These are phyloP conservation scores for Patella vulgata DNA, from an alignment of 1,140 invertebrate species.

Conservation along the genomic window DNA sequence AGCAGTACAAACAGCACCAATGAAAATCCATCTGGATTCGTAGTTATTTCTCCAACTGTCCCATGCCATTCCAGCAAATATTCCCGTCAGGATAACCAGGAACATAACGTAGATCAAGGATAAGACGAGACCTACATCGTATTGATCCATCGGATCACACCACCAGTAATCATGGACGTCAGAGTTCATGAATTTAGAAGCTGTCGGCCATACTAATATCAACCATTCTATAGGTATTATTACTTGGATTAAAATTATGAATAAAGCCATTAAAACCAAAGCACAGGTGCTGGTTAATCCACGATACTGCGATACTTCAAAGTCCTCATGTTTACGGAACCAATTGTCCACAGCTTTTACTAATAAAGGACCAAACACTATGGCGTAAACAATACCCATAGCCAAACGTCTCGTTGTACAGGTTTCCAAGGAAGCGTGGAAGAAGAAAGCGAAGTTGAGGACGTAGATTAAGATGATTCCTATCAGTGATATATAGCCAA, in stretches of 20 bases:
- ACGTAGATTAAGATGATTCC: constrained; percentile 69
- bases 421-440: constrained; percentile 60
- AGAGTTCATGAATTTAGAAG: constrained; percentile 21
- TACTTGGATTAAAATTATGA: constrained; percentile 65
- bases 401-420: constrained; percentile 65
- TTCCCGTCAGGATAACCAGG: constrained; percentile 63
- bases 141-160: constrained; percentile 53
- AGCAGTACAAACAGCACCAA: constrained; percentile 54
- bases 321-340: constrained; percentile 53
- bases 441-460: constrained; percentile 70
- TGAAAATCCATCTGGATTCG: constrained; percentile 68
- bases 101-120: constrained; percentile 69
- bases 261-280: constrained; percentile 64
- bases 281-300: constrained; percentile 56
- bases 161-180: constrained; percentile 49
- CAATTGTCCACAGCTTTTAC: constrained; percentile 69
- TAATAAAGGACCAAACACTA: constrained; percentile 67
- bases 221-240: constrained; percentile 60
- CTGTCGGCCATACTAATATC: constrained; percentile 45
- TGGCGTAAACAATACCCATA: constrained; percentile 68
- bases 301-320: constrained; percentile 23
- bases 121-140: constrained; percentile 67
- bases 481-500: constrained; percentile 68
- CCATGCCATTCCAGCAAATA: constrained; percentile 67
- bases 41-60: constrained; percentile 62